Conservation (phyloP, 2,797 vertebrate species). For the Coranthus polyacanthus region DNA sequence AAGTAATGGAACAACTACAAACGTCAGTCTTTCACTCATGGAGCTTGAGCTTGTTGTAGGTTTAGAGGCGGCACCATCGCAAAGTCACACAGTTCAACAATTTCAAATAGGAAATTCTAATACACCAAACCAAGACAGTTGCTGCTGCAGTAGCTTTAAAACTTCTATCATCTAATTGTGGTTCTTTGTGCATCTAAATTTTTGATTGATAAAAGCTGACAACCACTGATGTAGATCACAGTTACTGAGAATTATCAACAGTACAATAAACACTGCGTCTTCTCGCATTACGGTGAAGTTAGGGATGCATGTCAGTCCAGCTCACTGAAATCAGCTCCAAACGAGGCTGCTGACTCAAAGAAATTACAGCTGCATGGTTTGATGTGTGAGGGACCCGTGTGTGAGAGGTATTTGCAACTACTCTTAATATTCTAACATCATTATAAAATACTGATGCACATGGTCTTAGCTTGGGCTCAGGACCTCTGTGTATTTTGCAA, state of each 20-base stretch:
- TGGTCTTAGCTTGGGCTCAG: not conserved
- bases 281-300: constrained; percentile 40
- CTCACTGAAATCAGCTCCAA: constrained; percentile 22
- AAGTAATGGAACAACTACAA: not conserved
- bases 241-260: constrained; percentile 54
- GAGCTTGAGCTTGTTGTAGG: too few species aligned
- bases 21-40: too few species aligned
- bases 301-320: constrained; percentile 21
- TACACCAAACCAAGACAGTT: too few species aligned
- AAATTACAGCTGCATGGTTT: constrained; percentile 26
- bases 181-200: constrained; percentile 13
- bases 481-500: not conserved
- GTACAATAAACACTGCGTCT: constrained; percentile 46
- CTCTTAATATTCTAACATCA: constrained; percentile 7
- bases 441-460: constrained; percentile 12
- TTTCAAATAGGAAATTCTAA: too few species aligned
- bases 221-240: constrained; percentile 31
- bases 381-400: constrained; percentile 15
- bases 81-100: too few species aligned
- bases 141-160: not conserved
- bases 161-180: not conserved
- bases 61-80: too few species aligned
- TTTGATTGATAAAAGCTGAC: constrained; percentile 31
- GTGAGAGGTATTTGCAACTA: constrained; percentile 8
- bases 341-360: constrained; percentile 20